Conservation (phyloP, 1,140 invertebrate genomes). For the Wasmannia auropunctata region DNA sequence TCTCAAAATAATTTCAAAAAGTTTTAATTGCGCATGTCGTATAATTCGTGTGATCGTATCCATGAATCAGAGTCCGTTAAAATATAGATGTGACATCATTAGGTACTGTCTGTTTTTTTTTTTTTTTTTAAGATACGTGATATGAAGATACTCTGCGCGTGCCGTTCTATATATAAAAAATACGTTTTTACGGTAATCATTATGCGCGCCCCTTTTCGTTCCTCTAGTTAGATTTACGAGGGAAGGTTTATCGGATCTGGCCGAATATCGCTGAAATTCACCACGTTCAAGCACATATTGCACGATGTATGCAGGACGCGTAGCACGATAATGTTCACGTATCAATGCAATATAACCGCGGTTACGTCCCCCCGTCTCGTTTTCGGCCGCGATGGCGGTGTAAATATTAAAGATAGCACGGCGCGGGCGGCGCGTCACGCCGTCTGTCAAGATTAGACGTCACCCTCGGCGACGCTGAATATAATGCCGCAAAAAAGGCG, state of each 20-base stretch:
- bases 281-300: not conserved
- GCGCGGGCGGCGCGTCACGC: not conserved
- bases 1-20: not conserved
- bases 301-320: slow-evolving; percentile 4
- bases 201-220: not conserved
- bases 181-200: slow-evolving; percentile 24
- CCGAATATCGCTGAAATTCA: slow-evolving; percentile 13
- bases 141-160: not conserved
- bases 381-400: slow-evolving; percentile 40
- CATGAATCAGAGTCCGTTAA: not conserved
- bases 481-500: slow-evolving; percentile 23
- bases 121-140: not conserved
- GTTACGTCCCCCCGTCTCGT: slow-evolving; percentile 5
- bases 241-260: slow-evolving; percentile 8
- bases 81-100: not conserved
- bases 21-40: not conserved
- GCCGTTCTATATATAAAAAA: not conserved
- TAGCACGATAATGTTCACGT: slow-evolving; percentile 46
- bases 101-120: not conserved
- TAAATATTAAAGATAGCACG: slow-evolving; percentile 68
- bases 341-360: slow-evolving; percentile 19
- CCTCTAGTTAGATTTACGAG: not conserved
- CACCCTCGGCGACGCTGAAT: slow-evolving; percentile 16
- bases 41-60: not conserved
- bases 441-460: slow-evolving; percentile 69